Conservation (phyloP, 2,888 invertebrate species). For the Lysandra bellargus region DNA sequence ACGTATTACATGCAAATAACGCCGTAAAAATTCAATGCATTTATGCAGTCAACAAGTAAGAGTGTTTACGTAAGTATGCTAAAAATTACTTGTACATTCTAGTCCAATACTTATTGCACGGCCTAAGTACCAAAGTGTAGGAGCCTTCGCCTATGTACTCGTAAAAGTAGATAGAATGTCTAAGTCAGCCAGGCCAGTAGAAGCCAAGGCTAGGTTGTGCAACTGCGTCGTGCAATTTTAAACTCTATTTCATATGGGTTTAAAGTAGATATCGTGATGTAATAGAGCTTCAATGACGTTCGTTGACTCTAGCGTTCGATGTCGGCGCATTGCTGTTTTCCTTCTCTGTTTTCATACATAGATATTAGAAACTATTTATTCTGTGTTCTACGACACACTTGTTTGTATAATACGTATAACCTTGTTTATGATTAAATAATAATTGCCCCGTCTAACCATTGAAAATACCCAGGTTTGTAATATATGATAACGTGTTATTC, state of each 20-base stretch:
- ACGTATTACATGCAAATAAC: neutral
- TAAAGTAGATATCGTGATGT: slow-evolving; percentile 51
- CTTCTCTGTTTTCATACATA: slow-evolving; percentile 79
- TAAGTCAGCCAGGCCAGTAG: slow-evolving; percentile 80
- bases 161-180: slow-evolving; percentile 81
- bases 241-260: slow-evolving; percentile 47
- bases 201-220: slow-evolving; percentile 77
- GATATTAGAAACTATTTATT: slow-evolving; percentile 75
- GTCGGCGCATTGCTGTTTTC: slow-evolving; percentile 78
- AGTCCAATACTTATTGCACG: slow-evolving; percentile 37
- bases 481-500: neutral
- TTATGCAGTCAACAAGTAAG: slow-evolving; percentile 20
- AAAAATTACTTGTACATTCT: slow-evolving; percentile 35
- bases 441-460: neutral
- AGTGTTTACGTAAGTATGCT: slow-evolving; percentile 46
- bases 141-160: slow-evolving; percentile 75
- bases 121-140: slow-evolving; percentile 61
- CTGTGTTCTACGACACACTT: slow-evolving; percentile 52
- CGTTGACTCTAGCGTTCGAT: slow-evolving; percentile 79
- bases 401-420: slow-evolving; percentile 40
- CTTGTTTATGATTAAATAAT: slow-evolving; percentile 30
- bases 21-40: neutral
- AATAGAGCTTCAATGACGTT: slow-evolving; percentile 72
- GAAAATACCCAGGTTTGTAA: slow-evolving; percentile 2
- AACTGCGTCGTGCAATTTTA: slow-evolving; percentile 47